Percentiles rank a stretch among this genome's conserved stretches.
Conservation (phyloP, 2,888 invertebrate species). For the Eudasyphora cyanicolor region DNA sequence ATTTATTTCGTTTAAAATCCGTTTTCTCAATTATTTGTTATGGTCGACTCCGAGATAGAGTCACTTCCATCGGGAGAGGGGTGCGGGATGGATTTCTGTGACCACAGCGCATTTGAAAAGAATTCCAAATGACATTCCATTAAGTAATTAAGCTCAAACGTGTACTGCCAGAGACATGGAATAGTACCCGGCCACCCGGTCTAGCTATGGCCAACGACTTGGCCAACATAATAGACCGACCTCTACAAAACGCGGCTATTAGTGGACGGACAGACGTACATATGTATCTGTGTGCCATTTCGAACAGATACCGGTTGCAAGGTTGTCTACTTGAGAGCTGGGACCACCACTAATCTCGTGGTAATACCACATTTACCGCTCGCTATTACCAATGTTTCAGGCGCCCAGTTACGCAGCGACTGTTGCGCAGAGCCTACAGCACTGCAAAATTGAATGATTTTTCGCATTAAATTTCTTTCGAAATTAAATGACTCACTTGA, state of each 20-base stretch:
- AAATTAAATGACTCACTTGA: conserved; percentile 55
- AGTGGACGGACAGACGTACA: background rate
- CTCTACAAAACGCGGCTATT: background rate
- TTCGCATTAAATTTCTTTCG: background rate
- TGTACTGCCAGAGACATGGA: background rate
- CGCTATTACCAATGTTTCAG: conserved; percentile 15
- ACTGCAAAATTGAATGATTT: background rate
- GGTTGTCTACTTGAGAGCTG: conserved; percentile 51
- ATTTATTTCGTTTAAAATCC: conserved; percentile 16
- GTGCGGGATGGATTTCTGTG: no score
- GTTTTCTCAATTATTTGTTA: conserved; percentile 19
- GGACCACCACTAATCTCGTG: conserved; percentile 49
- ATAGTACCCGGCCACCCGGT: no score
- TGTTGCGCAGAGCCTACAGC: background rate
- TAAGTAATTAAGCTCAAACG: conserved; percentile 56
- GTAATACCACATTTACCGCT: conserved; percentile 18
- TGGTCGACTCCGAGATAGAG: background rate
- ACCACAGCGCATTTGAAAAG: conserved; percentile 39
- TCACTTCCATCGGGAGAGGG: no score
- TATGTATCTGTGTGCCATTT: no score
- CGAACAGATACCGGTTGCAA: conserved; percentile 34
- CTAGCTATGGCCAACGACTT: background rate
- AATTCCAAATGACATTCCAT: conserved; percentile 63
- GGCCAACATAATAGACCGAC: background rate
- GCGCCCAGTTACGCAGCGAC: background rate